phyloP scores from a whole-genome alignment of 2,888 invertebrate species.

The Peribatodes rhomboidaria region DNA sequence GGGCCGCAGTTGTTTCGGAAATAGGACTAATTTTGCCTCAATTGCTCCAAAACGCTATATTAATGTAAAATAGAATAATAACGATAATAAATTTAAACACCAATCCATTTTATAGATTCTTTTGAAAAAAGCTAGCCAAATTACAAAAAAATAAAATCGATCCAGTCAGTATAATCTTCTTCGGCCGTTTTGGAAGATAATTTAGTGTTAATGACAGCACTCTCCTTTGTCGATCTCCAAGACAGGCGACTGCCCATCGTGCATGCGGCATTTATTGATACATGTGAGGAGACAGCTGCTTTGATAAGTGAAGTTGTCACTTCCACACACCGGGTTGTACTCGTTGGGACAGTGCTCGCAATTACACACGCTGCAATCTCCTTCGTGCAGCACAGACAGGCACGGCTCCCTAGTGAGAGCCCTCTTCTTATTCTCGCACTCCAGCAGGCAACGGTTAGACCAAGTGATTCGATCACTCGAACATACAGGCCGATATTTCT shows the following conservation, averaged over 20 bases:
- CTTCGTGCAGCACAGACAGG: conserved; percentile 18
- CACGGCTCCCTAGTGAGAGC: conserved; percentile 5
- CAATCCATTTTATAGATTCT: neutral
- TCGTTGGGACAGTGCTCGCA: conserved; percentile 42
- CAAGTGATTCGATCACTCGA: conserved; percentile 53
- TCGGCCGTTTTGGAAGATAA: too few relatives aligned
- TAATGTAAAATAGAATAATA: conserved; percentile 14
- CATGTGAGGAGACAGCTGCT: conserved; percentile 53
- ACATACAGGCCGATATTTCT: conserved; percentile 52
- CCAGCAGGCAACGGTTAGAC: conserved; percentile 51
- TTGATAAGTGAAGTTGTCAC: conserved; percentile 52
- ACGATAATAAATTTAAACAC: conserved; percentile 4
- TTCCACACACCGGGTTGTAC: conserved; percentile 56
- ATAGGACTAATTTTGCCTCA: conserved; percentile 49
- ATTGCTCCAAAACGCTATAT: conserved; percentile 28
- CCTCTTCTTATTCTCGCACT: conserved; percentile 53
- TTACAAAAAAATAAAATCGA: neutral
- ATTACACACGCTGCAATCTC: conserved; percentile 24
- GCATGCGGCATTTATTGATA: conserved; percentile 30
- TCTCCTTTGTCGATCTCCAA: conserved; percentile 30
- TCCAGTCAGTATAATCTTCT: too few relatives aligned
- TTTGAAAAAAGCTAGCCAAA: neutral
- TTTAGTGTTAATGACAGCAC: conserved; percentile 39
- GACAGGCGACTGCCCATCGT: conserved; percentile 11
- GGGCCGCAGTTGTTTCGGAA: conserved; percentile 46